Evolutionary conservation across 2,797 vertebrate species (phyloP).

Genomic region (Erethizon dorsatum): DNA sequence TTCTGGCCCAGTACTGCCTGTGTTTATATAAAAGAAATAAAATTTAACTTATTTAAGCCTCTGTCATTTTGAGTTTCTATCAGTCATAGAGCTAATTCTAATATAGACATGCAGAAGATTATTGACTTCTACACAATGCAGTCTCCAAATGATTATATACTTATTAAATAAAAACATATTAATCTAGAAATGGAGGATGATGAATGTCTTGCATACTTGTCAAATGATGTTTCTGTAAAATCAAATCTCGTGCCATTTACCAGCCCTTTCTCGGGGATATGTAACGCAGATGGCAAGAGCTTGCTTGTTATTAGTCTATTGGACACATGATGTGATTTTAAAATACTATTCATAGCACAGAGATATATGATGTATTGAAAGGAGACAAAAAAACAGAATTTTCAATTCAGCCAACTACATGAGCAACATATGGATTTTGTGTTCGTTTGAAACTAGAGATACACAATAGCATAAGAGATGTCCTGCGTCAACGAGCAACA

Average conservation of each 20-base stretch:
- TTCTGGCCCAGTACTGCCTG: not conserved
- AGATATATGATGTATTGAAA: conserved; percentile 55
- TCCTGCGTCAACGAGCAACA: not conserved
- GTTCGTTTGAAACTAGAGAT: not conserved
- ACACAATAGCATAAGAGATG: not conserved
- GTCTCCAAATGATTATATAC: conserved; percentile 65
- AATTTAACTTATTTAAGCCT: conserved; percentile 62
- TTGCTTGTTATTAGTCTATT: not conserved
- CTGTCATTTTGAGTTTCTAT: conserved; percentile 60
- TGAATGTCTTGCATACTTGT: conserved; percentile 50
- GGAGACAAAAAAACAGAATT: conserved; percentile 28
- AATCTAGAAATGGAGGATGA: conserved; percentile 70
- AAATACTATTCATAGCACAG: conserved; percentile 56
- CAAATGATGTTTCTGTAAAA: conserved; percentile 66
- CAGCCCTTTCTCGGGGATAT: not conserved
- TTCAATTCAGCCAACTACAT: conserved; percentile 9
- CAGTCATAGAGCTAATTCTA: conserved; percentile 74
- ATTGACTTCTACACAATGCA: conserved; percentile 64
- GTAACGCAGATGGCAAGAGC: conserved; percentile 15
- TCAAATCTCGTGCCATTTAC: conserved; percentile 68
- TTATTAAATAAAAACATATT: conserved; percentile 80
- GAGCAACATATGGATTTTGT: not conserved
- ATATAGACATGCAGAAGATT: conserved; percentile 68
- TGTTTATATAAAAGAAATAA: conserved; percentile 36
- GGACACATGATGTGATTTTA: conserved; percentile 40